Percentiles rank a stretch among this genome's conserved stretches.
These are phyloP conservation scores for Panagrolaimus sp. DNA, from an alignment of 1,140 invertebrate species.

Conservation along the genomic window DNA sequence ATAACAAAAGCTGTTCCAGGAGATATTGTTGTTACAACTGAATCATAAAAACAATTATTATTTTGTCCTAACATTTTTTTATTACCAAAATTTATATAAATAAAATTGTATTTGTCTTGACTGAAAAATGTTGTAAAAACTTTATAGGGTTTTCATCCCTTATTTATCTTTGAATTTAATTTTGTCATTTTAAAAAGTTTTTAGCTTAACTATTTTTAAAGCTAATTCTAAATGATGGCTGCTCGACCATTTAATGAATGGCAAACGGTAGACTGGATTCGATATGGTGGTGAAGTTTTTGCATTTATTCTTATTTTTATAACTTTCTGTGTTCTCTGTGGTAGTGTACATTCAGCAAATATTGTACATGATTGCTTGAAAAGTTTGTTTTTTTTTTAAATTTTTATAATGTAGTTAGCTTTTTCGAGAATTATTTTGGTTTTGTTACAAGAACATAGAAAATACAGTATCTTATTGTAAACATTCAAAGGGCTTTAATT, in stretches of 20 bases:
- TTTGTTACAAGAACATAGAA: too few relatives aligned
- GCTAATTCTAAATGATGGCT: neutral
- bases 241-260: neutral
- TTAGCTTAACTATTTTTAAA: too few relatives aligned
- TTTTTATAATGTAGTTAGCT: neutral
- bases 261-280: neutral
- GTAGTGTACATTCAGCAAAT: neutral
- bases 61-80: neutral
- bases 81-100: neutral
- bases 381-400: constrained; percentile 4
- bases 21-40: too few relatives aligned
- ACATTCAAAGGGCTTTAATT: too few relatives aligned
- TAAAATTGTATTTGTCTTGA: too few relatives aligned
- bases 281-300: neutral
- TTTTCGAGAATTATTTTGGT: too few relatives aligned
- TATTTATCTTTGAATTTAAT: too few relatives aligned
- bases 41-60: neutral
- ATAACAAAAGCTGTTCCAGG: too few relatives aligned
- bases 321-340: constrained; percentile 6
- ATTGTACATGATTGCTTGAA: neutral
- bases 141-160: too few relatives aligned
- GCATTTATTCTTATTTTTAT: constrained; percentile 11
- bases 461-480: too few relatives aligned
- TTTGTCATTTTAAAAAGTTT: neutral
- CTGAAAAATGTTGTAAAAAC: too few relatives aligned